These are phyloP conservation scores for Willisornis vidua DNA, from an alignment of 2,113 vertebrate genomes.

Conservation along the genomic window DNA sequence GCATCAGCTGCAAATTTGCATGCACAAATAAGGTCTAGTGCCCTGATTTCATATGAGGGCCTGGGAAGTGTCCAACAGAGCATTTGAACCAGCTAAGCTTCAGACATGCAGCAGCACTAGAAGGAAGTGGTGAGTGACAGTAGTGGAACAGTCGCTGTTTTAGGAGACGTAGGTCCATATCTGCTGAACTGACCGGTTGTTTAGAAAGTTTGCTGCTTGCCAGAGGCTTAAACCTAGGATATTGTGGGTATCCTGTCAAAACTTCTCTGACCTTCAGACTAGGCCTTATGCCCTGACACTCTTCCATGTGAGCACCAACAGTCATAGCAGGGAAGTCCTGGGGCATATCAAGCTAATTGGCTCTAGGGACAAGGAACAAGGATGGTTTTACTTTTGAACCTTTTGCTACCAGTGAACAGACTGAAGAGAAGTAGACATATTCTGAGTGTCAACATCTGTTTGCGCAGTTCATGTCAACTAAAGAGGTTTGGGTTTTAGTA, in stretches of 20 bases:
- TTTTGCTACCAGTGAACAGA: background rate
- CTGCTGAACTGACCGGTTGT: background rate
- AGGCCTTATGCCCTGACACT: background rate
- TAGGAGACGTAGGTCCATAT: background rate
- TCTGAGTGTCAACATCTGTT: background rate
- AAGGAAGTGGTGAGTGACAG: background rate
- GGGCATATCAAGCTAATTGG: too few relatives aligned
- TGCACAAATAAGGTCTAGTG: background rate
- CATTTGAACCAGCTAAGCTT: background rate
- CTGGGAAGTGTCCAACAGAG: background rate
- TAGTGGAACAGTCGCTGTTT: background rate
- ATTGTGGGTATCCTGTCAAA: background rate
- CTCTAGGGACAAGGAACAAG: background rate
- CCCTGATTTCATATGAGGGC: background rate
- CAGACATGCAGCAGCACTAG: background rate
- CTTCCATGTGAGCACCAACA: background rate
- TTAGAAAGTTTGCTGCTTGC: background rate
- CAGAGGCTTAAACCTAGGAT: background rate
- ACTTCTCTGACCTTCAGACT: background rate
- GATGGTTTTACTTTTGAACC: background rate
- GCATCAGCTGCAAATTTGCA: background rate
- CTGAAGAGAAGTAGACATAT: background rate
- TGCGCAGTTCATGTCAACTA: background rate
- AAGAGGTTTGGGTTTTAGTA: background rate
- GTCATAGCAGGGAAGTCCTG: background rate